phyloP scores from a whole-genome alignment of 2,113 vertebrate species.

The Bolborhynchus lineola region DNA sequence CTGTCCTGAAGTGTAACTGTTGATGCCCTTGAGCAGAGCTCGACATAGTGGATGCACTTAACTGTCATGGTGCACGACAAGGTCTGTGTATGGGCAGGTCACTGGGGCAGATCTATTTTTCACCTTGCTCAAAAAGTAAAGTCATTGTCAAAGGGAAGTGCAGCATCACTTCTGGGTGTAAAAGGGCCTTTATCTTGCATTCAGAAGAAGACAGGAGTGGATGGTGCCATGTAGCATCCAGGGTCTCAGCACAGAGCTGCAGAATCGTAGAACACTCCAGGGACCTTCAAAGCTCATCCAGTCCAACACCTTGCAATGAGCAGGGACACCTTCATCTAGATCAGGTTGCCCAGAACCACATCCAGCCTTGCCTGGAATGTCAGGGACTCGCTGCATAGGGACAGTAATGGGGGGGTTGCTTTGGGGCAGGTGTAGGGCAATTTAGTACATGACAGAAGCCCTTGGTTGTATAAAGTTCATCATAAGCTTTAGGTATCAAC shows the following conservation, averaged over 20 bases:
- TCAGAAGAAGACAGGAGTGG: background rate
- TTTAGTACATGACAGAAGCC: fast-evolving
- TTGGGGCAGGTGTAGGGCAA: background rate
- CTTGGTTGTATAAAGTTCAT: background rate
- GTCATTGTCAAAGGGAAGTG: background rate
- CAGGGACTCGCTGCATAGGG: fast-evolving
- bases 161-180: background rate
- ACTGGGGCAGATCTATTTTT: background rate
- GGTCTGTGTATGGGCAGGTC: background rate
- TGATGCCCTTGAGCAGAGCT: background rate
- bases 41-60: fast-evolving
- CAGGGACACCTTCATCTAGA: background rate
- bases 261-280: background rate
- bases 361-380: background rate
- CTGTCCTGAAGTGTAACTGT: background rate
- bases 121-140: background rate
- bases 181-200: background rate
- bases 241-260: fast-evolving
- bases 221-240: fast-evolving
- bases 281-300: background rate
- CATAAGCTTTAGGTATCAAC: background rate
- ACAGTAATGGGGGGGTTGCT: background rate
- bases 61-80: fast-evolving
- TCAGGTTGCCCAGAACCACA: background rate
- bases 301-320: background rate